These are phyloP conservation scores for Diabrotica balteata DNA, from an alignment of 2,888 invertebrate species.

Conservation along the genomic window DNA sequence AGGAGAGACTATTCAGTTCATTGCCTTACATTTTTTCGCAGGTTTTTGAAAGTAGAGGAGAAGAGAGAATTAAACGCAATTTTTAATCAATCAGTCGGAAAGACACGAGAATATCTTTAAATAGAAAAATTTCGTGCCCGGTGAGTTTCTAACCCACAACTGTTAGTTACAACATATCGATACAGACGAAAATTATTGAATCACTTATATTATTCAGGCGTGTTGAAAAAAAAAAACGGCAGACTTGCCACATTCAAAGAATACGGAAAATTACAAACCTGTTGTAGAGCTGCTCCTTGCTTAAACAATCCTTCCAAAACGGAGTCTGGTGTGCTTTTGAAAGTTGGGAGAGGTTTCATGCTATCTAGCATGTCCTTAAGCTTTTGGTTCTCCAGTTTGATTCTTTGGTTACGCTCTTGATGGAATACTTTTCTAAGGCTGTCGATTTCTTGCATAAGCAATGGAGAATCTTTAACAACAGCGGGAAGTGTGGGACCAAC, in stretches of 20 bases:
- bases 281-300: slow-evolving; percentile 64
- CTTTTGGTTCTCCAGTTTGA: slow-evolving; percentile 64
- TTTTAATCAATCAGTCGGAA: no score
- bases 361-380: slow-evolving; percentile 64
- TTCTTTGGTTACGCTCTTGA: slow-evolving; percentile 66
- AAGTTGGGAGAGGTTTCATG: slow-evolving; percentile 64
- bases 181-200: no score
- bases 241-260: slow-evolving; percentile 4
- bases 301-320: slow-evolving; percentile 64
- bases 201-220: no score
- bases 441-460: slow-evolving; percentile 67
- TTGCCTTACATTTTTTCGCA: no score
- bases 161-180: no score
- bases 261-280: slow-evolving; percentile 47
- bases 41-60: no score
- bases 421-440: slow-evolving; percentile 66
- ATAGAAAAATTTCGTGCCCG: no score
- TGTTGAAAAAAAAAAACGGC: background rate
- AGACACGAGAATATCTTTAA: no score
- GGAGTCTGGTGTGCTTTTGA: slow-evolving; percentile 59
- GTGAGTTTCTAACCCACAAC: no score
- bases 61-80: no score
- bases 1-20: no score
- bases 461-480: slow-evolving; percentile 60
- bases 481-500: slow-evolving; percentile 57